phyloP scores from a whole-genome alignment of 2,888 invertebrate species.

The Chalcosyrphus nemorum region DNA sequence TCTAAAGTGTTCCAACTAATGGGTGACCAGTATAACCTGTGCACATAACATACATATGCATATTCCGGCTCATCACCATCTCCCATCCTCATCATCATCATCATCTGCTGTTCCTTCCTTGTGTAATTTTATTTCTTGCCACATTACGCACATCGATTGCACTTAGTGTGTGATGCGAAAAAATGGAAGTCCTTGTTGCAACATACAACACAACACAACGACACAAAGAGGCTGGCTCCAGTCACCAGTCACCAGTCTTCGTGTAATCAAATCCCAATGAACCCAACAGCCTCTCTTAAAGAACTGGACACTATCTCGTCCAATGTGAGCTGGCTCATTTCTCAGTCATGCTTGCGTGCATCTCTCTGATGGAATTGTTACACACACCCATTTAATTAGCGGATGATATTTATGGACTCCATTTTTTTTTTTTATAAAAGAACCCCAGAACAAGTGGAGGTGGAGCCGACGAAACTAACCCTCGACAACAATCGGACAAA shows the following conservation, averaged over 20 bases:
- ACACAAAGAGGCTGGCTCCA: constrained; percentile 41
- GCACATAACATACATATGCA: constrained; percentile 56
- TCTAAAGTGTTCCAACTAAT: constrained; percentile 70
- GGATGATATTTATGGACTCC: constrained; percentile 72
- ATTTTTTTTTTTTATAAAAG: constrained; percentile 23
- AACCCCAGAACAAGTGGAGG: constrained; percentile 36
- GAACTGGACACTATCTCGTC: constrained; percentile 48
- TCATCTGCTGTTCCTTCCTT: constrained; percentile 36
- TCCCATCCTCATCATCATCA: constrained; percentile 41
- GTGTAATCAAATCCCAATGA: constrained; percentile 63
- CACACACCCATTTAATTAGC: constrained; percentile 73
- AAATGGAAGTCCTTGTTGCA: constrained; percentile 68
- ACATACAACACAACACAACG: constrained; percentile 11
- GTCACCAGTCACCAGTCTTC: constrained; percentile 25
- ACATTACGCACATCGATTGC: constrained; percentile 68
- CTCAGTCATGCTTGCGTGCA: constrained; percentile 68
- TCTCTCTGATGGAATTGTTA: constrained; percentile 68
- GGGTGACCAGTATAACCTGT: constrained; percentile 70
- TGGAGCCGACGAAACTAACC: too few relatives aligned
- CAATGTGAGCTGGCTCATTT: constrained; percentile 58
- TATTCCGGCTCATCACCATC: constrained; percentile 65
- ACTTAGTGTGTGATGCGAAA: constrained; percentile 65
- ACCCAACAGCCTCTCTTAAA: constrained; percentile 49
- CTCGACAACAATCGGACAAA: constrained; percentile 53
- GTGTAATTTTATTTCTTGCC: constrained; percentile 62